Conservation (phyloP, 2,888 invertebrate species). For the Clistopyga incitator region DNA sequence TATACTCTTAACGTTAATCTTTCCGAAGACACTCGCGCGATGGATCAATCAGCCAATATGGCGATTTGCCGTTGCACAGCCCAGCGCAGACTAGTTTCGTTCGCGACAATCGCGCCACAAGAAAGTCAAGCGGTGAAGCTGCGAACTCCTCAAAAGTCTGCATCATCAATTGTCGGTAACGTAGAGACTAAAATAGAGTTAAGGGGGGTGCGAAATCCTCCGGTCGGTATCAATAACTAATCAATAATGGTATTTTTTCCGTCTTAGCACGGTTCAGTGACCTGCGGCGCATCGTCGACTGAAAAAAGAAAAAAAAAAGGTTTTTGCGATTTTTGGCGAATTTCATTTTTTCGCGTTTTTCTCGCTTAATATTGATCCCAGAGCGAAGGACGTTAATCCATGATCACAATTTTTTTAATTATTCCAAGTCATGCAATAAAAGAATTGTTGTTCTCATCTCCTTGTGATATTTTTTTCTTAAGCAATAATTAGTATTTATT, state of each 20-base stretch:
- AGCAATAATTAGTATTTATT: background rate
- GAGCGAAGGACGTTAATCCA: too few species aligned
- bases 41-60: conserved; percentile 62
- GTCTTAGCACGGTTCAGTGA: too few species aligned
- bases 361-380: too few species aligned
- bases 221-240: too few species aligned
- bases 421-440: conserved; percentile 54
- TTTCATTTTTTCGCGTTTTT: too few species aligned
- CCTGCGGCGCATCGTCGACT: too few species aligned
- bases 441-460: conserved; percentile 56
- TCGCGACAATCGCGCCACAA: background rate
- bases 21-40: conserved; percentile 39
- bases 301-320: too few species aligned
- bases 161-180: background rate
- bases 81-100: conserved; percentile 3
- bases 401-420: conserved; percentile 61
- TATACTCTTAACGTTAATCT: background rate
- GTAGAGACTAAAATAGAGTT: too few species aligned
- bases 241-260: too few species aligned
- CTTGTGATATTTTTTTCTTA: background rate
- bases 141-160: background rate
- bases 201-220: too few species aligned
- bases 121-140: background rate
- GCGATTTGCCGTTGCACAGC: conserved; percentile 33
- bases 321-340: too few species aligned